Base-by-base conservation (phyloP, 2,113 vertebrate genomes). In the Ictalurus furcatus region DNA sequence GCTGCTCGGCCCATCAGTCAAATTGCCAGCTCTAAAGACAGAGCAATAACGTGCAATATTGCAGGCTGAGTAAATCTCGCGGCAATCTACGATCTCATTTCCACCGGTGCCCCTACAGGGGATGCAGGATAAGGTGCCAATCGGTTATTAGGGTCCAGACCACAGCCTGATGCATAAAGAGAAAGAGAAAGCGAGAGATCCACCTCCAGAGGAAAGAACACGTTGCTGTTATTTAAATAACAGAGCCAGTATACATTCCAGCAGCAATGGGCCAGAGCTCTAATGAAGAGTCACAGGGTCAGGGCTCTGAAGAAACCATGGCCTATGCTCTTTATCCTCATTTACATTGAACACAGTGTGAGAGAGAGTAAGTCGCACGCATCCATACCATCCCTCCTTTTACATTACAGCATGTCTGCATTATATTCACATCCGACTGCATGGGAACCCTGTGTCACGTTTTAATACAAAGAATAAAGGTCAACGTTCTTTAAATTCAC, bases 191-290 rank as follows among this genome's bases (percentile, higher is more conserved):
- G n/a, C 34, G 28, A 71, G 28, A 67, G 25, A 67, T 85, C 85
- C 82, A 89, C 88, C 54, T 85, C 85, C 69, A 54, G 3, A 14
- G 79, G 86, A 81, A 90, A 40, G 19, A 30, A 73, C 85, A 58
- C 85, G 84, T 89, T 88, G 88, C 84, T 94, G 93, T 91, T 92
- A 93, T 95, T 93, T 93, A 92, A 96, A 95, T 95, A 95, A 95
- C 94, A 92, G 92, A 93, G 91, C 93, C 93, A 94, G 94, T 95
- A 93, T 92, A 89, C 92, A 92, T 92, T 86, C 88, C 92, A 93
- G 94, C 91, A 94, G 93, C 93, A 93, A 94, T 90, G 92, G 93
- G 93, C 94, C 88, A 92, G 91, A 86, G 88, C 87, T 93, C 85
- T 94, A 94, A 95, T 94, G 92, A 88, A 89, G 90, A 93, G 94